Evolutionary conservation across 2,113 vertebrate species (phyloP).

Genomic region (Himantopus leucocephalus): DNA sequence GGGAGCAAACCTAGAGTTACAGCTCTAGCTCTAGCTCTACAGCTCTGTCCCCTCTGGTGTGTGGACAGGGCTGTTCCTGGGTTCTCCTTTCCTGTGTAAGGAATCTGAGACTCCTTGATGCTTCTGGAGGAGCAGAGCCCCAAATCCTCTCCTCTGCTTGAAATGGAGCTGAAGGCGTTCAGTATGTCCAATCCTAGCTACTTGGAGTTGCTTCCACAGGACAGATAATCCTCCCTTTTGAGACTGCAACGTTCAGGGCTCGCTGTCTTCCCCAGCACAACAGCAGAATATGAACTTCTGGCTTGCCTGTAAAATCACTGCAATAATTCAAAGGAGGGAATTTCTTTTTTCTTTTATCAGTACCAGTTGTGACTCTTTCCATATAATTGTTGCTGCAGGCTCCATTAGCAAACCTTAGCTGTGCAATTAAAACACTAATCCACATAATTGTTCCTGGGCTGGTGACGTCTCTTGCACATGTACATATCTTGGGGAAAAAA

Average conservation of each 20-base stretch:
- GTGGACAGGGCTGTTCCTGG: neutral
- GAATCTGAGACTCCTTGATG: neutral
- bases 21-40: neutral
- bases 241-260: neutral
- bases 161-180: neutral
- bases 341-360: neutral
- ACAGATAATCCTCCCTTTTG: neutral
- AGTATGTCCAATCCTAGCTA: neutral
- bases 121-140: neutral
- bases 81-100: neutral
- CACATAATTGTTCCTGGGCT: neutral
- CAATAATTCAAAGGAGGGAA: neutral
- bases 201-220: neutral
- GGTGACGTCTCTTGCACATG: neutral
- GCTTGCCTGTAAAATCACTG: neutral
- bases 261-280: rapidly evolving
- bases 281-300: neutral
- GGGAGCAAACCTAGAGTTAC: neutral
- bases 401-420: neutral
- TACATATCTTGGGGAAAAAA: neutral
- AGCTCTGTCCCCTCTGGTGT: neutral
- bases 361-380: neutral
- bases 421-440: conserved; percentile 9
- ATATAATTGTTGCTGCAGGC: neutral
- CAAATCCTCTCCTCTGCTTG: neutral